Base-by-base conservation (phyloP, 2,797 vertebrate species). In the Scarus forsteni region DNA sequence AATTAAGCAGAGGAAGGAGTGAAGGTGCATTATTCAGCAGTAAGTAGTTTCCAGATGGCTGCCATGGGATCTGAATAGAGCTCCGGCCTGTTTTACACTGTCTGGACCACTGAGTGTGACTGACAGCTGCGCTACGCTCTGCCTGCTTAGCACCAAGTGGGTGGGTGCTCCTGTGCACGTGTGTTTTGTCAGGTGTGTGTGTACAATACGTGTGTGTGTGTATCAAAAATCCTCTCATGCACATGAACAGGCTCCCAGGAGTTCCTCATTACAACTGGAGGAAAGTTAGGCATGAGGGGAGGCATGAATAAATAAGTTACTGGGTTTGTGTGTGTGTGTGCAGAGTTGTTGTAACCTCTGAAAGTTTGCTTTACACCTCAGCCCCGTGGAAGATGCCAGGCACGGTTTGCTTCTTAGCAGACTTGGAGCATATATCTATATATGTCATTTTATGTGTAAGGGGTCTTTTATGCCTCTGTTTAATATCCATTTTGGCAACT, bases 81-180 rank as follows among this genome's bases (percentile, higher is more conserved):
- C 91, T 82, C 73, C 38, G 85, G 83, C 80, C 89, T 91, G 88
- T 89, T 92, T 83, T 85, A 89, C 88, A 88, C 80, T 87, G 89
- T 91, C 92, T 89, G 91, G 88, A 85, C 89, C 90, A 88, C 80
- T 89, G 88, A 90, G 86, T 91, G 89, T 93, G 92, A 93, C 89
- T 92, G 92, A 91, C 92, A 90, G 89, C 90, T 83, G 87, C 34
- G 88, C 84, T 86, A 85, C 67, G 85, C 90, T 90, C 85, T 78
- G 81, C 86, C 88, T 90, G 85, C 88, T 90, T 80, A 84, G 88
- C 85, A 57, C 70, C 34, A 52, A 81, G 83, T 88, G 81, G 88
- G 90, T 77, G 85, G 86, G 88, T 75, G 83, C 84, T 83, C 72
- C 74, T 51, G 57, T 58, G 80, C 73, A 77, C 85, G 73, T 62